Conservation (phyloP, 2,113 vertebrate species). For the Hystrix cristata region DNA sequence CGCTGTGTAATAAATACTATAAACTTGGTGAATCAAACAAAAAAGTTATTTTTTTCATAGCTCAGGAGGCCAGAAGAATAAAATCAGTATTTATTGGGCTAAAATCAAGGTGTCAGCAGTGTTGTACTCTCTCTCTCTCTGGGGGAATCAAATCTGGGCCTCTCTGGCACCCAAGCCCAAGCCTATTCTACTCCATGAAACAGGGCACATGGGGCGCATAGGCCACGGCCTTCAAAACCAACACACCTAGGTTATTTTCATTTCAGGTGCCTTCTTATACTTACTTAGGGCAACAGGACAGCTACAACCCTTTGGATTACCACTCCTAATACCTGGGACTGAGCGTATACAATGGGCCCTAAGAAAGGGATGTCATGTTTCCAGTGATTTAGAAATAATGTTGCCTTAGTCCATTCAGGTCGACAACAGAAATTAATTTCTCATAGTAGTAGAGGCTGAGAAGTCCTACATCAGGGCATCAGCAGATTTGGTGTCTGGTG, state of each 20-base stretch:
- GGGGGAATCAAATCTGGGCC: neutral
- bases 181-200: neutral
- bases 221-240: neutral
- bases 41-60: neutral
- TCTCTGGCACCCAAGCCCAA: neutral
- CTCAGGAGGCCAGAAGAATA: neutral
- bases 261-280: neutral
- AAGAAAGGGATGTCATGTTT: neutral
- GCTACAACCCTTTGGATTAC: neutral
- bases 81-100: neutral
- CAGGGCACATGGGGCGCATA: neutral
- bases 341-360: neutral
- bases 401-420: neutral
- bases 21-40: neutral
- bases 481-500: neutral
- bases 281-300: neutral
- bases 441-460: neutral
- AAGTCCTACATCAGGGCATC: neutral
- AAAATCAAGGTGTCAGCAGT: neutral
- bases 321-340: neutral
- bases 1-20: neutral
- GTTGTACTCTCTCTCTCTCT: neutral
- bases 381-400: slow-evolving; percentile 16
- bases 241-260: neutral
- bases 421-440: neutral